Conservation (phyloP, 2,113 vertebrate genomes). For the Glaucomys volans region DNA sequence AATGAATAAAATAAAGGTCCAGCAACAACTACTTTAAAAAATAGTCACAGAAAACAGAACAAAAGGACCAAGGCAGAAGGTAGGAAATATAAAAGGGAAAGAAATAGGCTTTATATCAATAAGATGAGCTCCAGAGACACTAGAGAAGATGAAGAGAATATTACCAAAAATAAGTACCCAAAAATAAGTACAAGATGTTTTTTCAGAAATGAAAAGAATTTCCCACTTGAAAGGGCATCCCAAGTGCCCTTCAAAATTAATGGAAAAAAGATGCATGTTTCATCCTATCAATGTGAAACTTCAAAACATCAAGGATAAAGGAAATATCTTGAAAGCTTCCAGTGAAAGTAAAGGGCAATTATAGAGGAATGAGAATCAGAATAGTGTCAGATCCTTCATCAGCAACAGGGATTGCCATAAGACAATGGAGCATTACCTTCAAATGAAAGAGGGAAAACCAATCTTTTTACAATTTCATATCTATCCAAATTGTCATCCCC, state of each 20-base stretch:
- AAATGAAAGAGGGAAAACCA: slow-evolving; percentile 11
- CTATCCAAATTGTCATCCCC: neutral
- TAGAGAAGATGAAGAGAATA: neutral
- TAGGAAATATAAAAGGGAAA: neutral
- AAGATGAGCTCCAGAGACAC: neutral
- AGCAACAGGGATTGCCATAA: neutral
- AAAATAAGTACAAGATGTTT: neutral
- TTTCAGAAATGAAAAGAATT: slow-evolving; percentile 24
- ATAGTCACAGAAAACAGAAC: neutral
- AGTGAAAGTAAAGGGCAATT: slow-evolving; percentile 27
- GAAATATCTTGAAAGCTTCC: neutral
- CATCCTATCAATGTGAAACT: slow-evolving; percentile 34
- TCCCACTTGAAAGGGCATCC: neutral
- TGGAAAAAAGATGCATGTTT: slow-evolving; percentile 23
- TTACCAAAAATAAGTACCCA: neutral
- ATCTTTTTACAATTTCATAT: slow-evolving; percentile 23
- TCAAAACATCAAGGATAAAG: slow-evolving; percentile 21
- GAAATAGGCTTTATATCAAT: neutral
- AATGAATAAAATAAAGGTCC: no score
- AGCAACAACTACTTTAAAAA: neutral
- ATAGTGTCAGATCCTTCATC: slow-evolving; percentile 6
- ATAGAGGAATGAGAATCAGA: slow-evolving; percentile 43
- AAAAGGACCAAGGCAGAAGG: neutral
- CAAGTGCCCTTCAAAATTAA: neutral
- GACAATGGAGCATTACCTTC: neutral